Evolutionary conservation across 2,797 vertebrate genomes (phyloP).

Genomic region (Phoebastria nigripes): DNA sequence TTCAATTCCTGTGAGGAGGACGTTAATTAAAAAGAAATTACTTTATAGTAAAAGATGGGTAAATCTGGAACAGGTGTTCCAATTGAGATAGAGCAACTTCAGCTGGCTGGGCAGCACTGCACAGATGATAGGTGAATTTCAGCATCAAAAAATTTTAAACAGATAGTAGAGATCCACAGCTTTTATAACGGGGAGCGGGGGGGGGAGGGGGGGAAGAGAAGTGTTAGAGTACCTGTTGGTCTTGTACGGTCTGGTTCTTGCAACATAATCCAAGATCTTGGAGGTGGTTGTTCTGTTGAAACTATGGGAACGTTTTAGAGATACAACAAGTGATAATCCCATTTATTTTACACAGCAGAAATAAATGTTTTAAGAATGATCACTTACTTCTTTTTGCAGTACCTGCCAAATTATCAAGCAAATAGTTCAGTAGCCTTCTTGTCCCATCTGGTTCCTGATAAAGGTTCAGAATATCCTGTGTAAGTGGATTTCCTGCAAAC

Average conservation of each 20-base stretch:
- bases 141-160: background rate
- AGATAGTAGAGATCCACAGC: background rate
- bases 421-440: conserved; percentile 94
- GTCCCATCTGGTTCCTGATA: conserved; percentile 98
- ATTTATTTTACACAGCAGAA: conserved; percentile 34
- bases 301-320: conserved; percentile 73
- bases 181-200: background rate
- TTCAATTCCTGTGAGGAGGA: background rate
- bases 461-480: conserved; percentile 97
- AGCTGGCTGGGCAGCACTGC: background rate
- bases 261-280: conserved; percentile 95
- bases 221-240: conserved; percentile 76
- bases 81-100: background rate
- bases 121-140: background rate
- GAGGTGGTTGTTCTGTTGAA: conserved; percentile 92
- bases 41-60: background rate
- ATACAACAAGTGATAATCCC: conserved; percentile 54
- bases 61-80: background rate
- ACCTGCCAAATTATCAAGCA: conserved; percentile 99
- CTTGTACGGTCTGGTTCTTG: conserved; percentile 92
- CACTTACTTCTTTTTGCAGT: conserved; percentile 96
- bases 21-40: background rate
- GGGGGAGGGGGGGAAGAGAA: background rate
- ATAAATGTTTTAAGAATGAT: conserved; percentile 50
- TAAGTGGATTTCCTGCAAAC: conserved; percentile 94